Conservation (phyloP, 2,888 invertebrate species). For the Cryptocephalus primarius region DNA sequence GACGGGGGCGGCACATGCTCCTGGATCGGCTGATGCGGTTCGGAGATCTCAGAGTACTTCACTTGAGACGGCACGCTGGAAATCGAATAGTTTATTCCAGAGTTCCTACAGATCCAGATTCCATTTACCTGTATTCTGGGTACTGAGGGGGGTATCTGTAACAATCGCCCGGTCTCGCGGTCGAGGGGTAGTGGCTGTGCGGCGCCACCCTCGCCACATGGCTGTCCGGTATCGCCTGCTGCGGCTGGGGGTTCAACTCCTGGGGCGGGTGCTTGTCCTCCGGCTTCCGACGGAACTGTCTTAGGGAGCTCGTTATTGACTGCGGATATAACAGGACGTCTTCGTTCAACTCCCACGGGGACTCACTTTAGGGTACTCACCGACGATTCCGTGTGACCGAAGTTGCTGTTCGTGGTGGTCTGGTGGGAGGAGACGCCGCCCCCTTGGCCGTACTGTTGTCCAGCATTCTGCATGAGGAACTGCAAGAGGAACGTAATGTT, state of each 20-base stretch:
- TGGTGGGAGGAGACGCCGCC: slow-evolving; percentile 29
- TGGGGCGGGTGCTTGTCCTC: slow-evolving; percentile 23
- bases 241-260: slow-evolving; percentile 6
- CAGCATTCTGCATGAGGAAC: slow-evolving; percentile 32
- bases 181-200: slow-evolving; percentile 31
- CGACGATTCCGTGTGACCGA: slow-evolving; percentile 20
- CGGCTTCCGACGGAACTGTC: slow-evolving; percentile 34
- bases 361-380: slow-evolving; percentile 13
- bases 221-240: slow-evolving; percentile 14
- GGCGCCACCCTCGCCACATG: slow-evolving; percentile 36
- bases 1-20: slow-evolving; percentile 20
- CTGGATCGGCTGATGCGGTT: slow-evolving; percentile 15
- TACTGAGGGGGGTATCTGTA: slow-evolving; percentile 24
- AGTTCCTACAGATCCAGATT: no score
- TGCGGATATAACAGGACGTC: no score
- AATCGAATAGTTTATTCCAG: slow-evolving; percentile 1
- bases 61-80: slow-evolving; percentile 19
- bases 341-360: no score
- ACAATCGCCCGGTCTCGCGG: slow-evolving; percentile 18
- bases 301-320: slow-evolving; percentile 26
- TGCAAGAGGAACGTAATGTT: slow-evolving; percentile 14
- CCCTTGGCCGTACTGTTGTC: slow-evolving; percentile 28
- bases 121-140: slow-evolving; percentile 25
- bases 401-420: slow-evolving; percentile 16
- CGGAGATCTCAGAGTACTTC: slow-evolving; percentile 33